Evolutionary conservation across 2,888 invertebrate genomes (phyloP).

Genomic region (Fissipunctia ypsillon): DNA sequence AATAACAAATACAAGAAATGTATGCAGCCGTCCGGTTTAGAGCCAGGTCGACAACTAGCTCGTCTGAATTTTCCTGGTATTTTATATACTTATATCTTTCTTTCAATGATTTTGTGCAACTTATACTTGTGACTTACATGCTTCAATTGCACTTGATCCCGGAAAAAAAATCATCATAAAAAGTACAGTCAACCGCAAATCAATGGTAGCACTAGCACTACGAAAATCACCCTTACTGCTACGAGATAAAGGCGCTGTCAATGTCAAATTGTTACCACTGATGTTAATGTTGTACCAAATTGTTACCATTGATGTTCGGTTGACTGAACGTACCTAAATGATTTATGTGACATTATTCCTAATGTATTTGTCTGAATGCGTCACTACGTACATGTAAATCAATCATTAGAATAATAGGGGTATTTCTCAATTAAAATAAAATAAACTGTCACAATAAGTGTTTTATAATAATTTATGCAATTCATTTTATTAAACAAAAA

Average conservation of each 20-base stretch:
- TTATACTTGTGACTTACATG: neutral
- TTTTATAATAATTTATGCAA: neutral
- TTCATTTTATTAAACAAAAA: neutral
- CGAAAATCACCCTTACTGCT: neutral
- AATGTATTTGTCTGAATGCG: neutral
- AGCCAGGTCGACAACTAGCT: neutral
- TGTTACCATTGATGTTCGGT: neutral
- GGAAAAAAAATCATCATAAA: neutral
- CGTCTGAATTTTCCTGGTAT: neutral
- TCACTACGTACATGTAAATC: neutral
- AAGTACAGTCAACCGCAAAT: neutral
- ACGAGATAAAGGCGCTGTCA: neutral
- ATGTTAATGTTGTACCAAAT: no score
- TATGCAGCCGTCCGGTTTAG: neutral
- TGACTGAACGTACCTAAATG: no score
- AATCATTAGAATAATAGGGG: neutral
- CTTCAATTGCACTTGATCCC: neutral
- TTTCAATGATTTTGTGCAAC: slow-evolving; percentile 6
- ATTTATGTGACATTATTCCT: neutral
- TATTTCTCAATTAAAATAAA: neutral
- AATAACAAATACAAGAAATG: neutral
- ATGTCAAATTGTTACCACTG: neutral
- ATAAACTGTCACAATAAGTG: neutral
- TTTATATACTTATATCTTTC: neutral
- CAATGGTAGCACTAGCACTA: neutral